Evolutionary conservation across 2,888 invertebrate genomes (phyloP).

Genomic region (Eretmocerus hayati): DNA sequence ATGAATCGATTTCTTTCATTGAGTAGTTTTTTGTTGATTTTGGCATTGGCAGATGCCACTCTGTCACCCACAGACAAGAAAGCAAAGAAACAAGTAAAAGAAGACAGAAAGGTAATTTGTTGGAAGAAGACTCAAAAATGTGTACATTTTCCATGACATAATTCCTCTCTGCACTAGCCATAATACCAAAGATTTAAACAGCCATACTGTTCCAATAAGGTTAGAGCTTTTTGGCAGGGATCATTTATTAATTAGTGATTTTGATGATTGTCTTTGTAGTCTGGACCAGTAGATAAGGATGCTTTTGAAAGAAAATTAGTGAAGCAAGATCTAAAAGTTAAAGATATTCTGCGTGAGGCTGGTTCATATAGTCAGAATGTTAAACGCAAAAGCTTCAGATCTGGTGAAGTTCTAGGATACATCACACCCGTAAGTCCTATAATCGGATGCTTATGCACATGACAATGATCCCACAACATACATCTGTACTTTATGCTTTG

Average conservation of each 20-base stretch:
- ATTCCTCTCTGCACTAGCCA: too few relatives aligned
- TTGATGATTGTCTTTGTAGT: constrained; percentile 2
- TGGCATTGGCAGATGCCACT: constrained; percentile 12
- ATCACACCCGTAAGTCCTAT: constrained; percentile 77
- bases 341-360: constrained; percentile 71
- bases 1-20: constrained; percentile 12
- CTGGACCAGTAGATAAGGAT: constrained; percentile 36
- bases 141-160: too few relatives aligned
- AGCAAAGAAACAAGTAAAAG: constrained; percentile 13
- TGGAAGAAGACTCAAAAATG: neutral
- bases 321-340: constrained; percentile 57
- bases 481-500: constrained; percentile 11
- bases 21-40: constrained; percentile 10
- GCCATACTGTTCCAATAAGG: neutral
- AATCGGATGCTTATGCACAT: too few relatives aligned
- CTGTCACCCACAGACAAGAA: constrained; percentile 17
- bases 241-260: neutral
- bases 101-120: constrained; percentile 10
- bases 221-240: neutral
- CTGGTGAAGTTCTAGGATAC: constrained; percentile 76
- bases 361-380: constrained; percentile 69
- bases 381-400: constrained; percentile 54
- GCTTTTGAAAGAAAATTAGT: constrained; percentile 69
- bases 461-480: neutral
- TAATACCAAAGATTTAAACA: too few relatives aligned